Evolutionary conservation across 1,140 invertebrate genomes (phyloP), one percentile per base, ranked within the genome.

Genomic region (Drosophila asahinai): DNA sequence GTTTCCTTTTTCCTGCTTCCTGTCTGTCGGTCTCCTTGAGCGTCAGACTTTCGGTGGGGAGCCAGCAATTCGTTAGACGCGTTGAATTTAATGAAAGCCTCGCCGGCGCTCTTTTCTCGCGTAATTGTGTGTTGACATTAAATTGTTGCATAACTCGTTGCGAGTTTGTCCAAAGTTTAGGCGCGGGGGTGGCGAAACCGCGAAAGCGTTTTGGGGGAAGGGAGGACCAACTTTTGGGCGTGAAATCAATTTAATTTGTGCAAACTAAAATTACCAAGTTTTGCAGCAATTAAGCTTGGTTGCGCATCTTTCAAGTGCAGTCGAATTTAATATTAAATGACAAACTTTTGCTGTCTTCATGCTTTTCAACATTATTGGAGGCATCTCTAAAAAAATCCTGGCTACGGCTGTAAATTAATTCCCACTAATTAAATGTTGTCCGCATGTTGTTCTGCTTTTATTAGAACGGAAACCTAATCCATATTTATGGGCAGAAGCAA

Each of bases 381-480:
- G 4, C 4, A 11, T 40, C 19, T 57, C 9, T 19, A 71, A 47
- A 22, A 78, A 40, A 47, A 47, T 0, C 4, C 17, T 14, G 11
- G 22, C 38, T 43, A 55, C 4, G 57, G 43, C 25, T 63, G 11
- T 22, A 63, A 57, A n/a, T 80, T 75, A 49, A 61, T 70, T 70
- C 9, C 30, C 52, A 40, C 49, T 86, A 62, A 86, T 81, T 84
- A 74, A 63, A 78, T 62, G 45, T 60, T 58, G 36, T 25, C 40
- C 25, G 19, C 36, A 17, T 33, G 30, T 48, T 43, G 27, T 57
- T 49, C 19, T 68, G 30, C 38, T 38, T 30, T 27, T 38, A 15
- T 59, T 36, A 54, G 27, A 67, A 64, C 17, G 54, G 73, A 54
- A 77, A 86, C 63, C 27, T 77, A 78, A 86, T 73, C 45, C 63